Conservation (phyloP, 1,140 invertebrate species). For the Hylaeus volcanicus region DNA sequence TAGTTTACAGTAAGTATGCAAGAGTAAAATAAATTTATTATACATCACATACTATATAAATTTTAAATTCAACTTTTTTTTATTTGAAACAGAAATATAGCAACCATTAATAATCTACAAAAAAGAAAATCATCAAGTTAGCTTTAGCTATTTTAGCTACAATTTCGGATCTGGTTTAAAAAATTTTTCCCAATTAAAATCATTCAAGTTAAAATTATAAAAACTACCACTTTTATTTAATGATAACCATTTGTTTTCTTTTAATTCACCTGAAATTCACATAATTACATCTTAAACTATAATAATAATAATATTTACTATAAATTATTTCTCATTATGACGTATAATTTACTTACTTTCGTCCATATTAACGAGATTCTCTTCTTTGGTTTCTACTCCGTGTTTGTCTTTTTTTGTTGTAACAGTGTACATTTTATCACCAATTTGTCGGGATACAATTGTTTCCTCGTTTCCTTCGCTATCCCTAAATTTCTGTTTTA, state of each 20-base stretch:
- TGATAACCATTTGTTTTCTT: conserved; percentile 54
- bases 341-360: conserved; percentile 70
- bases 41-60: background rate
- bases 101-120: conserved; percentile 1
- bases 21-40: background rate
- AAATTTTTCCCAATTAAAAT: conserved; percentile 73
- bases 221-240: background rate
- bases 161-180: conserved; percentile 74
- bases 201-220: conserved; percentile 26
- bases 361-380: conserved; percentile 78
- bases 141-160: conserved; percentile 34
- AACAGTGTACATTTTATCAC: conserved; percentile 78
- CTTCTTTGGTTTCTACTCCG: conserved; percentile 77
- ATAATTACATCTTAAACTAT: conserved; percentile 16
- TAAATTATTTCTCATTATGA: background rate
- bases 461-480: conserved; percentile 80
- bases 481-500: conserved; percentile 79
- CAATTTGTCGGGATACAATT: conserved; percentile 76
- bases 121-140: background rate
- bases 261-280: conserved; percentile 70
- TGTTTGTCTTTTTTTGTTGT: conserved; percentile 76
- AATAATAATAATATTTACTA: conserved; percentile 7
- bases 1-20: background rate
- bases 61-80: background rate
- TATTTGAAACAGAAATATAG: background rate